Evolutionary conservation across 2,113 vertebrate genomes (phyloP).

Genomic region (Aythya baeri): DNA sequence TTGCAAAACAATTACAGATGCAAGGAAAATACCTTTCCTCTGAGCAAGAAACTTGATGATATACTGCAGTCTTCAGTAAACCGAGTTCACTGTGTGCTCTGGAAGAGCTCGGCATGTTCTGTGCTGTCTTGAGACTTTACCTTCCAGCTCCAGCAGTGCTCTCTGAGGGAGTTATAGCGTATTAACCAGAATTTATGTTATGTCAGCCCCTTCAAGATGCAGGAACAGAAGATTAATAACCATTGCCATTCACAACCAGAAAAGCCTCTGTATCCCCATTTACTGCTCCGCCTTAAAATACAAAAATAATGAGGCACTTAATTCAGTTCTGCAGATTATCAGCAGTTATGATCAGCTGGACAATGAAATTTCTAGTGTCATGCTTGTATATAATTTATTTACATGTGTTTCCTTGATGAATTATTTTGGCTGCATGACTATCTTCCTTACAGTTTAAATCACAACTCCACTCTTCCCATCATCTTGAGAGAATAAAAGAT

Average conservation of each 20-base stretch:
- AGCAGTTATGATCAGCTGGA: neutral
- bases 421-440: neutral
- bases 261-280: neutral
- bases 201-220: neutral
- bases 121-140: neutral
- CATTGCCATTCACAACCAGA: neutral
- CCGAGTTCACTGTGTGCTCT: neutral
- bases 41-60: neutral
- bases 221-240: neutral
- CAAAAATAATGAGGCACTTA: neutral
- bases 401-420: neutral
- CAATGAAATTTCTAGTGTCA: neutral
- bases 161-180: neutral
- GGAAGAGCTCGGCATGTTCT: neutral
- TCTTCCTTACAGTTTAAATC: neutral
- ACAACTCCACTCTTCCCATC: neutral
- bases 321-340: neutral
- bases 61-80: neutral
- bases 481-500: neutral
- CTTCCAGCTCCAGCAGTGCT: neutral
- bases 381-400: neutral
- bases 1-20: conserved; percentile 34
- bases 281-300: neutral
- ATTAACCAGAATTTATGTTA: neutral
- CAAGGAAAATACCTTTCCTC: conserved; percentile 37